These are phyloP conservation scores for Stratiomys singularior DNA, from an alignment of 2,888 invertebrate species.

Conservation along the genomic window DNA sequence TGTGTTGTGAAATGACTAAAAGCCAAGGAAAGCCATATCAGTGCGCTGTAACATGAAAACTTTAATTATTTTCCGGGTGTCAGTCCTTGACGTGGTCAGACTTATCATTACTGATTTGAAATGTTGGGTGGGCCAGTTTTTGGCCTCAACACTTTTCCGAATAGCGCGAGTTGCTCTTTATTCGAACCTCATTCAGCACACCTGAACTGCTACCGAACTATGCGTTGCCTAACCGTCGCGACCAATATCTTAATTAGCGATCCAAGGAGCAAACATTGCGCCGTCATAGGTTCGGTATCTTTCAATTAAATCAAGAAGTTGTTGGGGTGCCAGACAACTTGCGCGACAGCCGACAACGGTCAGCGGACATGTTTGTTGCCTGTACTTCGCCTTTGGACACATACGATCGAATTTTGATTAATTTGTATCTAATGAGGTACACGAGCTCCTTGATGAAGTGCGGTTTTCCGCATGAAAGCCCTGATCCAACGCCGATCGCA, in stretches of 20 bases:
- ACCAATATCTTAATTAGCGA: slow-evolving; percentile 41
- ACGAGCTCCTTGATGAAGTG: slow-evolving; percentile 19
- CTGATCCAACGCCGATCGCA: neutral
- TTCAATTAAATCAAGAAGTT: slow-evolving; percentile 45
- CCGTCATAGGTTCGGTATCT: slow-evolving; percentile 23
- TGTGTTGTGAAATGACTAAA: too few species aligned
- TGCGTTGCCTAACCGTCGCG: slow-evolving; percentile 11
- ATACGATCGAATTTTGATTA: slow-evolving; percentile 44
- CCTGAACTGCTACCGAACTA: slow-evolving; percentile 16
- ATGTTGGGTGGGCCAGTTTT: too few species aligned
- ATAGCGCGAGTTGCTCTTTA: too few species aligned
- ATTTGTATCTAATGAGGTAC: slow-evolving; percentile 43
- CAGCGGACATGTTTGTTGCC: neutral
- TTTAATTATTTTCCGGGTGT: too few species aligned
- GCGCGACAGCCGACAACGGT: slow-evolving; percentile 20
- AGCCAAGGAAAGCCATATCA: too few species aligned
- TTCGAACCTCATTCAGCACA: slow-evolving; percentile 31
- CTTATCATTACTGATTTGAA: too few species aligned
- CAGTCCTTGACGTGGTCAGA: too few species aligned
- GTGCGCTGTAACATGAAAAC: too few species aligned
- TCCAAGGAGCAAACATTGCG: neutral
- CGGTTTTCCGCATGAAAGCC: slow-evolving; percentile 7
- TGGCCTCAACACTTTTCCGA: too few species aligned
- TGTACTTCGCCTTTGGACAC: slow-evolving; percentile 25
- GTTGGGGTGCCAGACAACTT: slow-evolving; percentile 29